phyloP scores from a whole-genome alignment of 1,140 invertebrate genomes.

The Panonychus citri region DNA sequence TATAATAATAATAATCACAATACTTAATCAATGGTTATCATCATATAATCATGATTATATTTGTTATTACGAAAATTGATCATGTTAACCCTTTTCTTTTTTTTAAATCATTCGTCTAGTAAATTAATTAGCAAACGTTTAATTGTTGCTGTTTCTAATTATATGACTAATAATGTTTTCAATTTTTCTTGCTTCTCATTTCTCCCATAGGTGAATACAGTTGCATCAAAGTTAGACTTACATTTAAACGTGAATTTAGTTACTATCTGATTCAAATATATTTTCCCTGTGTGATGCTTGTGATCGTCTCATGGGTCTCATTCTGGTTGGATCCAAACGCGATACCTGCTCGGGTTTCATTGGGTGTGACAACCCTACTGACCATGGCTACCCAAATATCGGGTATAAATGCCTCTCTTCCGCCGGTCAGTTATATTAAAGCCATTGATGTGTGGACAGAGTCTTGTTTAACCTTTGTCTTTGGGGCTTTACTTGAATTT shows the following conservation, averaged over 20 bases:
- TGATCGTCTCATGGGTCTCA: constrained; percentile 33
- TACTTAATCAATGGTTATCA: too few relatives aligned
- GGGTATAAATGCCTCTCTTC: constrained; percentile 89
- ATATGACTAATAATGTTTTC: background rate
- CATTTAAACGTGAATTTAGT: constrained; percentile 24
- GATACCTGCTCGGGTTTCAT: constrained; percentile 25
- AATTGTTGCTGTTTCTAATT: background rate
- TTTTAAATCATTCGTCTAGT: too few relatives aligned
- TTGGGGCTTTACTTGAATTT: constrained; percentile 81
- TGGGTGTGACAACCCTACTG: constrained; percentile 28
- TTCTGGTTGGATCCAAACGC: constrained; percentile 32
- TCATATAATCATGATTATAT: too few relatives aligned
- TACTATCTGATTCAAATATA: constrained; percentile 29
- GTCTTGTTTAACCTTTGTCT: constrained; percentile 89
- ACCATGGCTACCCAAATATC: constrained; percentile 32
- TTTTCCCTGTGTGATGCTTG: constrained; percentile 29
- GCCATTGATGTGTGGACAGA: constrained; percentile 95
- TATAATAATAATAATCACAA: too few relatives aligned
- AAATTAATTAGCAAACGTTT: too few relatives aligned
- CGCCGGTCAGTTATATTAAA: constrained; percentile 81
- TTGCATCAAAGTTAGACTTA: constrained; percentile 17
- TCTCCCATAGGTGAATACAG: constrained; percentile 22
- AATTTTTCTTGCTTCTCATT: background rate
- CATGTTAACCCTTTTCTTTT: too few relatives aligned
- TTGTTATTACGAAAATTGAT: too few relatives aligned